Evolutionary conservation across 2,797 vertebrate species (phyloP).

Genomic region (Melanotaenia trifasciata): DNA sequence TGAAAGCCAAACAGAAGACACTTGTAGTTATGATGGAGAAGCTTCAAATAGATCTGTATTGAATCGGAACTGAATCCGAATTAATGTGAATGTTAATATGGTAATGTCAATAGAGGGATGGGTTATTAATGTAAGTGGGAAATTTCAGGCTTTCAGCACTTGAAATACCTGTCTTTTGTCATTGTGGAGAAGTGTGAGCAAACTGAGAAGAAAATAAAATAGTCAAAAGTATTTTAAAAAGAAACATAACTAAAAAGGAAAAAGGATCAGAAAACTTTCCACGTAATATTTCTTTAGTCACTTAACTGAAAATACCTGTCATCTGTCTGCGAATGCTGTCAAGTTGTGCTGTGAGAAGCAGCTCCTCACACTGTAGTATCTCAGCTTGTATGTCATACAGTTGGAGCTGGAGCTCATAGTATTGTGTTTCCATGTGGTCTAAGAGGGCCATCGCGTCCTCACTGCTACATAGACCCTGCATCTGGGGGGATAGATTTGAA

Average conservation of each 20-base stretch:
- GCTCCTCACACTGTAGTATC: conserved; percentile 96
- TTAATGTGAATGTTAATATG: too few species aligned
- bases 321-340: conserved; percentile 95
- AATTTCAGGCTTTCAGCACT: neutral
- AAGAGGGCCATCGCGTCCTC: conserved; percentile 91
- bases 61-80: neutral
- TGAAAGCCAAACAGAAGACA: neutral
- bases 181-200: neutral
- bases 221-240: neutral
- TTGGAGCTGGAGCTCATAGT: conserved; percentile 95
- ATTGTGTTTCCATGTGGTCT: conserved; percentile 94
- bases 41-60: neutral
- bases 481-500: conserved; percentile 77
- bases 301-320: conserved; percentile 81
- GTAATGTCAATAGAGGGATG: neutral
- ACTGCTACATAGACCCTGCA: conserved; percentile 93
- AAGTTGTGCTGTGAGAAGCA: conserved; percentile 93
- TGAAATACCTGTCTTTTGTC: neutral
- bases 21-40: neutral
- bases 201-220: neutral
- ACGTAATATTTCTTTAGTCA: neutral
- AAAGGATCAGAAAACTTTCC: neutral
- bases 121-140: neutral
- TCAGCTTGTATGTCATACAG: conserved; percentile 98
- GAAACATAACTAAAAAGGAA: neutral